Evolutionary conservation across 2,113 vertebrate species (phyloP).

Genomic region (Cynocephalus volans): DNA sequence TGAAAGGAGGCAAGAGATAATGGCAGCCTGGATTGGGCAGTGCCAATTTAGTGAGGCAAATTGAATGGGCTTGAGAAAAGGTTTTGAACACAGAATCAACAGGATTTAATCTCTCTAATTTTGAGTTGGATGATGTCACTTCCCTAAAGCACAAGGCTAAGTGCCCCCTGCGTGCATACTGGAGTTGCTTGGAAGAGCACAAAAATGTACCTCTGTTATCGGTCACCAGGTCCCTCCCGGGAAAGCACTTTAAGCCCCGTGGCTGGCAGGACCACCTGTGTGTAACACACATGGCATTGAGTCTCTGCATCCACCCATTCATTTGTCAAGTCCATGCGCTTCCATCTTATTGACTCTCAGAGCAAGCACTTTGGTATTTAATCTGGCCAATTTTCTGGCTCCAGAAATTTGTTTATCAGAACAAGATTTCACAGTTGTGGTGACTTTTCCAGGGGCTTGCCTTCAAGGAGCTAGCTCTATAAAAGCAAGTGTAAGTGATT

Average conservation of each 20-base stretch:
- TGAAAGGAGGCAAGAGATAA: not conserved
- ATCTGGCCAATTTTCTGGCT: constrained; percentile 60
- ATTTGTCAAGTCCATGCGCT: not conserved
- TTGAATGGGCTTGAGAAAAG: not conserved
- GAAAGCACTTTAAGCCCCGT: too few species aligned
- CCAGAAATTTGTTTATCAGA: constrained; percentile 71
- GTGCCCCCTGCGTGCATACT: rapidly evolving
- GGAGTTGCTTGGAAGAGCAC: not conserved
- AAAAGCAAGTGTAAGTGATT: not conserved
- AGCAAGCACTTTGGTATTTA: constrained; percentile 24
- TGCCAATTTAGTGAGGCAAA: not conserved
- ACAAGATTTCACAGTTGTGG: constrained; percentile 3
- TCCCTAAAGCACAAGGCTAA: not conserved
- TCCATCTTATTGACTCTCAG: not conserved
- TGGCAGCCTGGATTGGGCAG: not conserved
- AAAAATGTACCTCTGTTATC: not conserved
- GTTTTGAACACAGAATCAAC: not conserved
- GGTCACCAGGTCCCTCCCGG: not conserved
- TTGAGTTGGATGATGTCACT: not conserved
- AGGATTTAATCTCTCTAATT: not conserved
- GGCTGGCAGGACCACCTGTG: constrained; percentile 10
- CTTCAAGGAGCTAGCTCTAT: not conserved
- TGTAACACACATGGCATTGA: not conserved
- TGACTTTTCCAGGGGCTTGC: constrained; percentile 30
- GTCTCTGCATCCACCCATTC: not conserved